Conservation (phyloP, 2,113 vertebrate species). For the Tricholaema leucomelas region DNA sequence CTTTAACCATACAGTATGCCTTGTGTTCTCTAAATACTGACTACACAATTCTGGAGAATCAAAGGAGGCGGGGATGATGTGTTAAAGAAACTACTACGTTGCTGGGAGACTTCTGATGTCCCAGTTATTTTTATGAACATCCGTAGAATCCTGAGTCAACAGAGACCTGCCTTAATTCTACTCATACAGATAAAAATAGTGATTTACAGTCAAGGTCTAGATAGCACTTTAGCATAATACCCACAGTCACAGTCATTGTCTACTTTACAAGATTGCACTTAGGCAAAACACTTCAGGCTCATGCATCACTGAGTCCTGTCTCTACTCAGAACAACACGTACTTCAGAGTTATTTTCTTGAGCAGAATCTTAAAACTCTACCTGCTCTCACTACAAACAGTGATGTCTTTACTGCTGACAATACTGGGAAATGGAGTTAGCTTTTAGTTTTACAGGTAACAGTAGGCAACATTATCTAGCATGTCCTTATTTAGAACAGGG, state of each 20-base stretch:
- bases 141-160: not conserved
- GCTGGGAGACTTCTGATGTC: not conserved
- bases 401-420: not conserved
- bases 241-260: not conserved
- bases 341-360: not conserved
- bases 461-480: accelerated
- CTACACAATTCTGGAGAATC: not conserved
- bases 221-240: not conserved
- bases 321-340: not conserved
- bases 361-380: not conserved
- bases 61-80: not conserved
- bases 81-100: not conserved
- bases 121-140: not conserved
- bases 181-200: not conserved
- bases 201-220: not conserved
- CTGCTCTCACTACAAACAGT: not conserved
- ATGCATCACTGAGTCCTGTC: not conserved
- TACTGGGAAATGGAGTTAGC: not conserved
- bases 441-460: not conserved
- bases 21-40: conserved; percentile 40
- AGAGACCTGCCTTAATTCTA: not conserved
- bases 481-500: not conserved
- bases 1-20: conserved; percentile 16
- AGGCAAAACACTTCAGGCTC: not conserved
- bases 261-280: not conserved